A percentile compares a stretch with the other conserved stretches of the same genome.
phyloP scores from a whole-genome alignment of 64 coral and sea anemone species.

The Cladopsammia gracilis region DNA sequence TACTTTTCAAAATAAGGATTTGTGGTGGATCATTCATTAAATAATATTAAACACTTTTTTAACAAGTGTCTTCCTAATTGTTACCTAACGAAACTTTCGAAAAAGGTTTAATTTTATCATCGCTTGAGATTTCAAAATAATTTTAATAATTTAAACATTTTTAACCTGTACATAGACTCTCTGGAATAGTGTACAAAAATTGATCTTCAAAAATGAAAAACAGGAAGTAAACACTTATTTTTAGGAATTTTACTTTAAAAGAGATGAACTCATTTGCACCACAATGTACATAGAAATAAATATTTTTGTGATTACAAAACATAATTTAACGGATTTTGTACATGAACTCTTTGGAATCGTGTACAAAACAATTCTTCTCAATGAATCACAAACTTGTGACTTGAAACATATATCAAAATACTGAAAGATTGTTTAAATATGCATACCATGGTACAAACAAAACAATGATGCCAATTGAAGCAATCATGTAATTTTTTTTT shows the following conservation, averaged over 20 bases:
- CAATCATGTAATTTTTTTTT: too few relatives aligned
- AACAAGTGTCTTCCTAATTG: not conserved
- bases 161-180: not conserved
- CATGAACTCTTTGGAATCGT: not conserved
- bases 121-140: not conserved
- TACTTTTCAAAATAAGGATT: too few relatives aligned
- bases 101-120: not conserved
- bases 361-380: not conserved
- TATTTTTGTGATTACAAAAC: not conserved
- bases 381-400: not conserved
- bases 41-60: not conserved
- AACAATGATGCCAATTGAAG: too few relatives aligned
- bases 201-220: not conserved
- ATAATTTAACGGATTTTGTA: not conserved
- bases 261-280: too few relatives aligned
- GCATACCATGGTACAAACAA: too few relatives aligned
- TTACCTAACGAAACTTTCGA: not conserved
- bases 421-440: too few relatives aligned
- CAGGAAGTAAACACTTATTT: too few relatives aligned
- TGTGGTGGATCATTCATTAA: not conserved
- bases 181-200: constrained; percentile 15
- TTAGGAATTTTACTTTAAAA: too few relatives aligned
- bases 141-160: not conserved
- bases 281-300: too few relatives aligned
- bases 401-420: too few relatives aligned